Evolutionary conservation across 2,888 invertebrate genomes (phyloP), one percentile per base, ranked within the genome.

Genomic region (Brachynemurus nebulosus): DNA sequence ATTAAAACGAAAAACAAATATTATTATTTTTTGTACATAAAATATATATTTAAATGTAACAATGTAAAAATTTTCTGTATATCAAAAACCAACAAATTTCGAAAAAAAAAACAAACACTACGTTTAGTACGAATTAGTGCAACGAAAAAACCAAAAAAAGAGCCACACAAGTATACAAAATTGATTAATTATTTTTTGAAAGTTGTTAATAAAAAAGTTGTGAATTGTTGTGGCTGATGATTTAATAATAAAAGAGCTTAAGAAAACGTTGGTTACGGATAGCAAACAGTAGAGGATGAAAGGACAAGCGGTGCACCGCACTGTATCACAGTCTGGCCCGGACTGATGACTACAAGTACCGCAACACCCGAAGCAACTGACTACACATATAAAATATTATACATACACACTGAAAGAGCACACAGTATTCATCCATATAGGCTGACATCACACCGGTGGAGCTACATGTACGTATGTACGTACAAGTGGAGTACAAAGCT

Each of bases 251-350:
- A 19, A 20, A 19, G 37, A 37, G 37, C 20, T 37, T 37, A 12
- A 20, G 20, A 20, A 40, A 40, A 27, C 17, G 23, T 40, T 27
- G 34, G 25, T 42, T 27, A 42, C 42, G 44, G 38, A 44, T 25
- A 44, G 44, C 44, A 35, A 44, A 34, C 17, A 40, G 34, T 35
- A 43, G 25, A 44, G 44, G 44, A 44, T 37, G 19, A 44, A 38
- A 44, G 44, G 37, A 44, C 44, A 44, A 44, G 44, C 68, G 42
- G 74, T 74, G 56, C 73, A 64, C 74, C 74, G 74, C 60, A 74
- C 70, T 68, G 68, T 62, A 51, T 69, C 69, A 60, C 67, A 71
- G 52, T 67, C 69, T 54, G 72, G 66, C 60, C 74, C 62, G 71
- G 69, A 53, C 71, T 66, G 52, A 70, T 65, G 51, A 35, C 40